Percentiles rank a stretch among this genome's conserved stretches.
Conservation (phyloP, 2,797 vertebrate species). For the Babyrousa celebensis region DNA sequence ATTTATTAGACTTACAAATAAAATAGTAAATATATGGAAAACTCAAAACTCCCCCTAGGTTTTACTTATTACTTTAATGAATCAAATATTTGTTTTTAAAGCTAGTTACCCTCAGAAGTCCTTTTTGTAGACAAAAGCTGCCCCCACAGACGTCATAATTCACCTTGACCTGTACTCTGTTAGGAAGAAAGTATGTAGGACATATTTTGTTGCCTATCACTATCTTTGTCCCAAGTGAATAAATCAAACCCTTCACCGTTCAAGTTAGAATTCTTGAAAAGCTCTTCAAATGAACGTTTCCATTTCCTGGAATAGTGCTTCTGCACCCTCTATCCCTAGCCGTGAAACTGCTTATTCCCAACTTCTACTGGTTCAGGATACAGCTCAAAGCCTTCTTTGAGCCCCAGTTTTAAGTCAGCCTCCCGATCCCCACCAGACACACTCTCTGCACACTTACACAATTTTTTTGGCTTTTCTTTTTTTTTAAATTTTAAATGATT, state of each 20-base stretch:
- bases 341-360: neutral
- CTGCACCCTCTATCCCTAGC: no score
- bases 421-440: neutral
- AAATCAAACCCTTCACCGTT: neutral
- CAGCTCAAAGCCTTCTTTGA: neutral
- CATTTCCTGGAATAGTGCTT: neutral
- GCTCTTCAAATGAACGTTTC: neutral
- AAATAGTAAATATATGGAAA: conserved; percentile 15
- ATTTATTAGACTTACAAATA: conserved; percentile 5
- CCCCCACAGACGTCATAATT: neutral
- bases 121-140: neutral
- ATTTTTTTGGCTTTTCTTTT: neutral
- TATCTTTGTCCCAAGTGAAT: neutral
- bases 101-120: neutral
- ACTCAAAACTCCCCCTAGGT: neutral
- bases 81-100: neutral
- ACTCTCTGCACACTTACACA: neutral
- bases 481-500: no score
- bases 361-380: neutral
- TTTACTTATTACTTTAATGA: conserved; percentile 28
- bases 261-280: neutral
- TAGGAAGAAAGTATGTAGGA: neutral
- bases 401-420: neutral
- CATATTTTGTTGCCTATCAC: neutral
- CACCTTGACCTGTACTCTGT: neutral